These are phyloP conservation scores for Gnathonemus longibarbis DNA, from an alignment of 2,113 vertebrate species.

Conservation along the genomic window DNA sequence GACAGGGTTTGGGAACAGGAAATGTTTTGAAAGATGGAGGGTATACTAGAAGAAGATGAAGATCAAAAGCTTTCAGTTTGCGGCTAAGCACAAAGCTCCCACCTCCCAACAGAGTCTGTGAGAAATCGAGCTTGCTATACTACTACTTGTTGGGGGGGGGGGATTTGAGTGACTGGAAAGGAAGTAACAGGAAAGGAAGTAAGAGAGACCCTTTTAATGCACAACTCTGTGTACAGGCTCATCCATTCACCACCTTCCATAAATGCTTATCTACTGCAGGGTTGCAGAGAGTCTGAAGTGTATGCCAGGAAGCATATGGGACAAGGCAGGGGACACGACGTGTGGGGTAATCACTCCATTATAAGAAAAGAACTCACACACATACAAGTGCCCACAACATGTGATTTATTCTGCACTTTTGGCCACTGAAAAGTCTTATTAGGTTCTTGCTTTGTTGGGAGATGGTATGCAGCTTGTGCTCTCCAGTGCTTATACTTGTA, in stretches of 20 bases:
- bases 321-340: not conserved
- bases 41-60: too few species aligned
- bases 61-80: not conserved
- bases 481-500: not conserved
- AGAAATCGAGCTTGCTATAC: not conserved
- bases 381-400: not conserved
- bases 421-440: not conserved
- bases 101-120: not conserved
- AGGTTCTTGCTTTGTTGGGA: not conserved
- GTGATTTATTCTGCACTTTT: not conserved
- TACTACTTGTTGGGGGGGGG: not conserved
- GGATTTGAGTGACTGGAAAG: not conserved
- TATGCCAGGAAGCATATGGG: not conserved
- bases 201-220: not conserved
- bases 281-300: not conserved
- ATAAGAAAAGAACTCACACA: not conserved
- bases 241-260: not conserved
- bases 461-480: not conserved
- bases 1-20: too few species aligned
- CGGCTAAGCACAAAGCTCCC: not conserved
- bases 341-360: not conserved
- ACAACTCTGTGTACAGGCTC: not conserved
- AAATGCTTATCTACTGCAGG: not conserved
- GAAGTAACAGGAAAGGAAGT: not conserved
- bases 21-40: too few species aligned